Conservation (phyloP, 2,888 invertebrate genomes). For the Agriopis marginaria region DNA sequence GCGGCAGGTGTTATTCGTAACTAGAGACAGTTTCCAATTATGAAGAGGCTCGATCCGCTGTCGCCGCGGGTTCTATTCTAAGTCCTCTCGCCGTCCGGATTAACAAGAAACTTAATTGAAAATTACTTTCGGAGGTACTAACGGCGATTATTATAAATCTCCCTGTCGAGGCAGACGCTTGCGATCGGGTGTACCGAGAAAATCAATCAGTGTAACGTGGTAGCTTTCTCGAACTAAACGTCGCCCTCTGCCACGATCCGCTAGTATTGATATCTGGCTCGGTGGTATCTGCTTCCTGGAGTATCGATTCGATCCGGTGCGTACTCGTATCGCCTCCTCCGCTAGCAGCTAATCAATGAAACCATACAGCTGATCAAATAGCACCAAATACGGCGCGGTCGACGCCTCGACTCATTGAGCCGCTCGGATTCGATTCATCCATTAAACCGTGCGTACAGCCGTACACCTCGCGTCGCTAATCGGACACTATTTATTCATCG, state of each 20-base stretch:
- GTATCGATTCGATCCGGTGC: constrained; percentile 44
- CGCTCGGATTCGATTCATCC: constrained; percentile 70
- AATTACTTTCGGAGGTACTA: constrained; percentile 77
- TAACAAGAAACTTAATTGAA: constrained; percentile 82
- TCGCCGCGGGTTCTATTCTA: constrained; percentile 70
- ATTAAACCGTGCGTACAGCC: constrained; percentile 71
- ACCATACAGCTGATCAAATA: constrained; percentile 64
- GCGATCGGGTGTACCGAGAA: constrained; percentile 57
- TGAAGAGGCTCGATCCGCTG: constrained; percentile 58
- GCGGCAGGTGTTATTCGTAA: constrained; percentile 67
- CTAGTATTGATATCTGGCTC: constrained; percentile 41
- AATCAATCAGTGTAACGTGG: constrained; percentile 67
- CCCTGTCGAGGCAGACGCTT: constrained; percentile 67
- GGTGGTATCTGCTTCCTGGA: constrained; percentile 51
- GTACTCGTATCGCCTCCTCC: constrained; percentile 53
- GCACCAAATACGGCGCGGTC: constrained; percentile 64
- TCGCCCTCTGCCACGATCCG: constrained; percentile 7
- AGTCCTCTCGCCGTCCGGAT: constrained; percentile 76
- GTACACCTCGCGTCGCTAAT: constrained; percentile 75
- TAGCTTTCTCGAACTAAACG: constrained; percentile 60
- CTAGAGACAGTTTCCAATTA: constrained; percentile 79
- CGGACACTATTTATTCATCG: constrained; percentile 80
- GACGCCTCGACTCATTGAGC: constrained; percentile 69
- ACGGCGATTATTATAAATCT: constrained; percentile 74
- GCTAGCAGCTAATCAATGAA: constrained; percentile 67